Conservation (phyloP, 2,113 vertebrate genomes). For the Megaceryle maxima region DNA sequence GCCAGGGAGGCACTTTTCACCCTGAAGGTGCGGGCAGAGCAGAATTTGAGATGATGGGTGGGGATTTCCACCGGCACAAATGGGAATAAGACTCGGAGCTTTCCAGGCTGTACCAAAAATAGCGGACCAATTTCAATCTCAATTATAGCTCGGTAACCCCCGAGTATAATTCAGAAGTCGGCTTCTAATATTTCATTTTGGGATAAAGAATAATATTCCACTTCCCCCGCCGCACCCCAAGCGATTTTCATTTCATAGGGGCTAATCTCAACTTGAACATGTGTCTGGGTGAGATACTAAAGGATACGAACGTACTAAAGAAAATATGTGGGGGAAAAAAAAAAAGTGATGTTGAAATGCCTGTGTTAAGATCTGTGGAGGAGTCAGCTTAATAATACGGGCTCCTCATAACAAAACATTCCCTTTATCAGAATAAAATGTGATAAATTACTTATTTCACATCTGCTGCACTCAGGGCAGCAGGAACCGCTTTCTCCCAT, state of each 20-base stretch:
- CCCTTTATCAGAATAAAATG: background rate
- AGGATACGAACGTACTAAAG: background rate
- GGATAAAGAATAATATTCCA: slow-evolving; percentile 33
- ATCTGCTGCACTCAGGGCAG: background rate
- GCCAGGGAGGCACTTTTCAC: slow-evolving; percentile 14
- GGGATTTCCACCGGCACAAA: slow-evolving; percentile 43
- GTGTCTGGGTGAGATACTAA: background rate
- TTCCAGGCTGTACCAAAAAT: slow-evolving; percentile 24
- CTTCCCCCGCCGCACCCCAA: background rate
- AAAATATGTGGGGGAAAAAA: background rate
- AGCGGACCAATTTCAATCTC: slow-evolving; percentile 15
- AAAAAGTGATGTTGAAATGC: background rate
- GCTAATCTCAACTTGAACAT: background rate
- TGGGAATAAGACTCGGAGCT: background rate
- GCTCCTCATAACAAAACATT: background rate
- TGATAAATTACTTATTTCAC: background rate
- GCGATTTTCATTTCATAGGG: background rate
- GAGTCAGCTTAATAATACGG: background rate
- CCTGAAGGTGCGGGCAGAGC: background rate
- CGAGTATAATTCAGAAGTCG: slow-evolving; percentile 34
- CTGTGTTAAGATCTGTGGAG: background rate
- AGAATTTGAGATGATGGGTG: slow-evolving; percentile 50
- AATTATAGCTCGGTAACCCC: background rate
- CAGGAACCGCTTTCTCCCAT: background rate
- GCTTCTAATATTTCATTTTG: slow-evolving; percentile 39